These are phyloP conservation scores for Gastrophysa polygoni DNA, from an alignment of 2,888 invertebrate species.

Conservation along the genomic window DNA sequence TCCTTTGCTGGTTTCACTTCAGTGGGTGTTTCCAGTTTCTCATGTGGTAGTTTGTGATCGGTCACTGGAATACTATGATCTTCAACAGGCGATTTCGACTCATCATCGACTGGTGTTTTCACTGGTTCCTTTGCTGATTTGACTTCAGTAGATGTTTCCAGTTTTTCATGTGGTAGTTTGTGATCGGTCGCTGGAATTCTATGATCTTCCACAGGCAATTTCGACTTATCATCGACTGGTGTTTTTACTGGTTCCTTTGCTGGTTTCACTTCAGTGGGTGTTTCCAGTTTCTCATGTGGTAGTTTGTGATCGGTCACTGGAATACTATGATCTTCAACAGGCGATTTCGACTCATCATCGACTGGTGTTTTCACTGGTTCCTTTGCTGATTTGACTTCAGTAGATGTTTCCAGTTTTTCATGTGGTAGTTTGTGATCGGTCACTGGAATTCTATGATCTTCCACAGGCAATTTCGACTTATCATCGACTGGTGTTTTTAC, in stretches of 20 bases:
- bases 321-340: background rate
- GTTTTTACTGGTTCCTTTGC: background rate
- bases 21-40: no score
- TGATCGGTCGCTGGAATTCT: background rate
- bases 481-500: no score
- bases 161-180: background rate
- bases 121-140: no score
- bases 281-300: background rate
- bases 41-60: no score
- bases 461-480: no score
- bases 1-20: no score
- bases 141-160: no score
- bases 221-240: background rate
- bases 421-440: no score
- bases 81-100: no score
- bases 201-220: background rate
- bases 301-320: background rate
- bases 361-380: background rate
- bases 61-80: no score
- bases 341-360: conserved; percentile 8
- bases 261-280: background rate
- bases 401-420: background rate
- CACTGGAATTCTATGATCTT: no score
- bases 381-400: background rate
- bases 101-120: no score